Evolutionary conservation across 1,140 invertebrate genomes (phyloP), one percentile per base, ranked within the genome.

Genomic region (Mycetomoellerius zeteki): DNA sequence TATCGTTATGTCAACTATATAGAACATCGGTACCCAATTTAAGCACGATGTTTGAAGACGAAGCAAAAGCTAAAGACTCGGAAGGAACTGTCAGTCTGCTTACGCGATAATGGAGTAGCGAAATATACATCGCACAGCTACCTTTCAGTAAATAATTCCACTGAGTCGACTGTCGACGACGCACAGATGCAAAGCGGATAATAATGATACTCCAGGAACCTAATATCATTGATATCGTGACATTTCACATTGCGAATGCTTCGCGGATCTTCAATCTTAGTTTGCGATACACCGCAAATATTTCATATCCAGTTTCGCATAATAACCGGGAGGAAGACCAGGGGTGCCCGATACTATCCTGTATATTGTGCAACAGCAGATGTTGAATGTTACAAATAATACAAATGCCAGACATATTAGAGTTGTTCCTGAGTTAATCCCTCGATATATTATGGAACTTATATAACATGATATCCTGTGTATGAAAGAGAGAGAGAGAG

Each of bases 31-130:
- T 21, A 27, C 1, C 24, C 19, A 62, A 75, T 6, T 75, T 58
- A 47, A 52, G 54, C n/a, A 24, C 54, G 10, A 73, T 33, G 69
- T 84, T 82, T 33, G 24, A 16, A 24, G 43, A 10, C 37, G 21
- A n/a, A 19, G 67, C 21, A 37, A 62, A 30, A 75, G 37, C 67
- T 21, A 60, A 84, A 56, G 37, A n/a, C n/a, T 21, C 37, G 67
- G 37, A 47, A 75, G 54, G 54, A 84, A 62, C 69, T 75, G 80
- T 60, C 80, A 73, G 37, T 21, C 3, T 24, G 52, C 12, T 75
- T 54, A 37, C 43, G 69, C 56, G 69, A 84, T 84, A 84, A 84
- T 62, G 80, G 80, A 60, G 80, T 67, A 33, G 69, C 27, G 54
- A 84, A 84, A 84, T 73, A 69, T 69, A 60, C n/a, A 82, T 60